Percentiles rank a stretch among this genome's conserved stretches.
Evolutionary conservation across 2,797 vertebrate species (phyloP).

Genomic region (Anguilla anguilla): DNA sequence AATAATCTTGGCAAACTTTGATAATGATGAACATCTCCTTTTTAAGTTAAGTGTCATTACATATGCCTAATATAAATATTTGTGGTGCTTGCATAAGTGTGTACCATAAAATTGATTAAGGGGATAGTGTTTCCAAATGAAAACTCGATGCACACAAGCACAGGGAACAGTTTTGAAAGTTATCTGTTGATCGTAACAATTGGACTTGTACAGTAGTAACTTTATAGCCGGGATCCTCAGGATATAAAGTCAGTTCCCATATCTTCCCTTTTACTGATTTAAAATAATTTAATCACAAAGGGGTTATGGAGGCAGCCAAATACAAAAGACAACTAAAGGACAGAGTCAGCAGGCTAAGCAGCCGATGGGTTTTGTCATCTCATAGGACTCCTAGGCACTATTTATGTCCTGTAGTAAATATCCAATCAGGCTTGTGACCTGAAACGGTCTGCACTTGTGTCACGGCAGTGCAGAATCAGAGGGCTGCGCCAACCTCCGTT

Average conservation of each 20-base stretch:
- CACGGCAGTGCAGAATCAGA: background rate
- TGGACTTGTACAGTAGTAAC: background rate
- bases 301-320: background rate
- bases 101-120: background rate
- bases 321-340: background rate
- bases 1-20: too few relatives aligned
- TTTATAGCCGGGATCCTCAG: background rate
- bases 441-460: background rate
- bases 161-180: too few relatives aligned
- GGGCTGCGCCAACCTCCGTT: background rate
- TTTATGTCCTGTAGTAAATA: slow-evolving; percentile 6
- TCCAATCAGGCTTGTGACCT: background rate
- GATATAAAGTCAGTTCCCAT: background rate
- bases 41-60: background rate
- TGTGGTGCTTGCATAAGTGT: background rate
- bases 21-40: too few relatives aligned
- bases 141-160: background rate
- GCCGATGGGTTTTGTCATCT: background rate
- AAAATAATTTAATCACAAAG: background rate
- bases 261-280: background rate
- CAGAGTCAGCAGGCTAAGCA: background rate
- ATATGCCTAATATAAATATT: background rate
- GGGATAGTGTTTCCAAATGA: background rate
- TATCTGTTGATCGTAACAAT: too few relatives aligned
- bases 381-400: background rate